Evolutionary conservation across 2,113 vertebrate genomes (phyloP), one percentile per base, ranked within the genome.

Genomic region (Peromyscus californicus): DNA sequence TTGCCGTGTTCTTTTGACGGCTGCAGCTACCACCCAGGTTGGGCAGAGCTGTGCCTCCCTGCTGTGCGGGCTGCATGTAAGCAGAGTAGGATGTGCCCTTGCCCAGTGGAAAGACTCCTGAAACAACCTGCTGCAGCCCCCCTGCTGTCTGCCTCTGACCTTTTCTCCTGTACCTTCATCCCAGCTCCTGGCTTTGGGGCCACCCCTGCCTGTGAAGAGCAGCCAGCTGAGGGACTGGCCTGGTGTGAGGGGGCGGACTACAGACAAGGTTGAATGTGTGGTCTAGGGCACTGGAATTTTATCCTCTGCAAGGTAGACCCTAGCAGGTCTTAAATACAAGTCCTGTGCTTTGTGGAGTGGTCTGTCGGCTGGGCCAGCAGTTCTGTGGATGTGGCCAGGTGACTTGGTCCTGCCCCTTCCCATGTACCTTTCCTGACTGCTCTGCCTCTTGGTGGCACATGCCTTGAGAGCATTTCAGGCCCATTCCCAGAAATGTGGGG

Each of bases 341-440:
- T 36, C 21, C 33, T 24, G 33, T 48, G 42, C 42, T 59, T 29
- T 31, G 69, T 70, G 75, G 57, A 61, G 16, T 72, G 59, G 17
- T 61, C 39, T 17, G 6, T 63, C 7, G 45, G 65, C 54, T 74
- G 39, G 36, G 63, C 48, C 39, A 57, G 33, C 24, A n/a, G 24
- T 61, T 82, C 45, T 42, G 16, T 10, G 74, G n/a, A 17, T 36
- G 57, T 10, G 31, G 5, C 78, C 45, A 3, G 5, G 42, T 3
- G 22, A 21, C 67, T 65, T 8, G 1, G 39, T 8, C 24, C 75
- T 24, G 11, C 2, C 5, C 57, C 11, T 29, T 74, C 31, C 79
- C 22, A 2, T 54, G 8, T 69, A 13, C 54, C 3, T 5, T 26
- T 3, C 2, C 26, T 5, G 0, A 29, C 51, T 9, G 1, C 39